These are phyloP conservation scores for Strigops habroptila DNA, from an alignment of 2,113 vertebrate genomes.

Conservation along the genomic window DNA sequence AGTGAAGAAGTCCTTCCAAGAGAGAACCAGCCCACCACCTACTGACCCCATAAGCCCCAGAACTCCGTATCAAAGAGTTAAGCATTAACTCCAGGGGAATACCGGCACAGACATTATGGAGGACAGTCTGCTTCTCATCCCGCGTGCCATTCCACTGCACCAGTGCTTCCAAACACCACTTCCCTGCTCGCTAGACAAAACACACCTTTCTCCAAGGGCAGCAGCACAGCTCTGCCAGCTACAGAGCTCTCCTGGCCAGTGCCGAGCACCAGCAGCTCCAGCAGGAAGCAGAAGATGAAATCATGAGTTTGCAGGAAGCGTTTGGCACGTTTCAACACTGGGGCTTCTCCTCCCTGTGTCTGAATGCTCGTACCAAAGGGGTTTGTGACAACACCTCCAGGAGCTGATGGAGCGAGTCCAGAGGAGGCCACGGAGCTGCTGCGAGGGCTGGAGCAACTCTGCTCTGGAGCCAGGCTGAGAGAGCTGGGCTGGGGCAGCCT, in stretches of 20 bases:
- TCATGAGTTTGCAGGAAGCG: not conserved
- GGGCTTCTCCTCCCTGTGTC: not conserved
- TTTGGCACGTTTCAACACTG: not conserved
- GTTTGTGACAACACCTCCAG: not conserved
- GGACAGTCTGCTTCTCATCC: not conserved
- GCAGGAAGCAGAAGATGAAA: not conserved
- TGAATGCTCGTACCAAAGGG: not conserved
- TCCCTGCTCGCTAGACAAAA: not conserved
- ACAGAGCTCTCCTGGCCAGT: not conserved
- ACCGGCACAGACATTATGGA: not conserved
- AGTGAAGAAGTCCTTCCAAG: not conserved
- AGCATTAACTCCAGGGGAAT: not conserved
- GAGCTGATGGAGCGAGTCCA: too few species aligned
- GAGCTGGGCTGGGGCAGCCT: too few species aligned
- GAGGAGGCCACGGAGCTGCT: too few species aligned
- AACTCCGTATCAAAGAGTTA: too few species aligned
- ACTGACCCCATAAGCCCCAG: not conserved
- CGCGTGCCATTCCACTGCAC: rapidly evolving
- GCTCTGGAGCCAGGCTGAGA: too few species aligned
- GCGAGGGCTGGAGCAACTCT: too few species aligned
- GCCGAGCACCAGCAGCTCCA: not conserved
- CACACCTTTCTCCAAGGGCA: not conserved
- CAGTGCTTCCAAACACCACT: not conserved
- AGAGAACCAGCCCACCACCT: not conserved
- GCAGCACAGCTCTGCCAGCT: not conserved